Conservation (phyloP, 2,113 vertebrate genomes). For the Bufo bufo region DNA sequence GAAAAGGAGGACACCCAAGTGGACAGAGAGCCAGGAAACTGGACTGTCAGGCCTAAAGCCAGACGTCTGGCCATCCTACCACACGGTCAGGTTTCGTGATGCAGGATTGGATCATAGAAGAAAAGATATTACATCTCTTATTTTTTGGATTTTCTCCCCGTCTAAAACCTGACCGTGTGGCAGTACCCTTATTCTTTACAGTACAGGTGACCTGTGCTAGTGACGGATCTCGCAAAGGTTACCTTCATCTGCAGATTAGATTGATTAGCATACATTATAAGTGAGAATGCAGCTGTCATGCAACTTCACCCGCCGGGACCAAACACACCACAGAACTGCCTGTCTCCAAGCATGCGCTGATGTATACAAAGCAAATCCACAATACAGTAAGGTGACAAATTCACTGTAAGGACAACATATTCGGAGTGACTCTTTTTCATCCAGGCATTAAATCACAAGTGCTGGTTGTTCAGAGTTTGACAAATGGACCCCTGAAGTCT, state of each 20-base stretch:
- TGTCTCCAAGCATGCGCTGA: background rate
- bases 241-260: background rate
- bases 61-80: no score
- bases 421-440: conserved; percentile 33
- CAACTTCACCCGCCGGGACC: background rate
- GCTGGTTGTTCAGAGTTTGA: conserved; percentile 36
- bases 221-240: background rate
- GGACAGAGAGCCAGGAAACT: no score
- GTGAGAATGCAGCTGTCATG: background rate
- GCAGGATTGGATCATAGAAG: no score
- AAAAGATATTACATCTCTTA: no score
- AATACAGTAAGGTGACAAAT: conserved; percentile 29
- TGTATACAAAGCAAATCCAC: background rate
- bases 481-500: conserved; percentile 49
- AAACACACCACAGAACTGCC: background rate
- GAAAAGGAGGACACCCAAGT: no score
- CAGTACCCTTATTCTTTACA: background rate
- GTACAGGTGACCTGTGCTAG: background rate
- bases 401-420: background rate
- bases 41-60: no score
- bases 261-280: no score
- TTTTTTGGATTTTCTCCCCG: no score
- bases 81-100: no score
- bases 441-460: conserved; percentile 42
- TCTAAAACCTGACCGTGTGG: no score